phyloP scores from a whole-genome alignment of 2,888 invertebrate species.

The Zygaena filipendulae region DNA sequence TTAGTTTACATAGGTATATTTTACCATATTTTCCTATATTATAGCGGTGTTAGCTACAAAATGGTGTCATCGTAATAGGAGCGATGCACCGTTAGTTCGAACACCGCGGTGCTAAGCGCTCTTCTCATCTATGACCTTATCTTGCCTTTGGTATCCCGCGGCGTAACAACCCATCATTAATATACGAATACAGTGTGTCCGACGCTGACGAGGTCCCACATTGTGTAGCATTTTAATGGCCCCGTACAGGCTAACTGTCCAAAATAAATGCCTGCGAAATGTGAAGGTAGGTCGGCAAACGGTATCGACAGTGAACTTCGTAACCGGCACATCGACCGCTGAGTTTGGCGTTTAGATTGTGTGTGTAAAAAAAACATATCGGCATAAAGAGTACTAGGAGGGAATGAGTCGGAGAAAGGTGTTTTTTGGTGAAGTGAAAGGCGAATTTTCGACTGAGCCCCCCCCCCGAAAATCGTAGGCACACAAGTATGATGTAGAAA shows the following conservation, averaged over 20 bases:
- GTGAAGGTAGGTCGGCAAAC: conserved; percentile 64
- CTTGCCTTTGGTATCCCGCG: too few species aligned
- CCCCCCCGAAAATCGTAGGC: too few species aligned
- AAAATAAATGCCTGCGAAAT: conserved; percentile 50
- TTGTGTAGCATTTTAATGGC: conserved; percentile 52
- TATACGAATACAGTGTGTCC: too few species aligned
- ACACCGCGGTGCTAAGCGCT: too few species aligned
- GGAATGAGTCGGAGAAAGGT: conserved; percentile 55
- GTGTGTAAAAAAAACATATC: conserved; percentile 44
- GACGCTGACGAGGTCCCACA: too few species aligned
- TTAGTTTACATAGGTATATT: too few species aligned
- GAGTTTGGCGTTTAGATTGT: conserved; percentile 39
- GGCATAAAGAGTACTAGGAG: conserved; percentile 43
- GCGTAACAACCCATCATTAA: too few species aligned
- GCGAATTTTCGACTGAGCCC: conserved; percentile 27
- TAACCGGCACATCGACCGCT: conserved; percentile 37
- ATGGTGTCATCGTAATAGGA: too few species aligned
- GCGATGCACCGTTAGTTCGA: too few species aligned
- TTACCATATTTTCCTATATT: too few species aligned
- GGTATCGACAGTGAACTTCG: conserved; percentile 51
- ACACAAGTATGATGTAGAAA: conserved; percentile 33
- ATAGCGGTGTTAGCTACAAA: too few species aligned
- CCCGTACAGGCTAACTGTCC: conserved; percentile 56
- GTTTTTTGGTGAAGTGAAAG: conserved; percentile 30
- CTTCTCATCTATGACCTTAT: too few species aligned